phyloP scores from a whole-genome alignment of 2,797 vertebrate genomes.

The Tadarida brasiliensis region DNA sequence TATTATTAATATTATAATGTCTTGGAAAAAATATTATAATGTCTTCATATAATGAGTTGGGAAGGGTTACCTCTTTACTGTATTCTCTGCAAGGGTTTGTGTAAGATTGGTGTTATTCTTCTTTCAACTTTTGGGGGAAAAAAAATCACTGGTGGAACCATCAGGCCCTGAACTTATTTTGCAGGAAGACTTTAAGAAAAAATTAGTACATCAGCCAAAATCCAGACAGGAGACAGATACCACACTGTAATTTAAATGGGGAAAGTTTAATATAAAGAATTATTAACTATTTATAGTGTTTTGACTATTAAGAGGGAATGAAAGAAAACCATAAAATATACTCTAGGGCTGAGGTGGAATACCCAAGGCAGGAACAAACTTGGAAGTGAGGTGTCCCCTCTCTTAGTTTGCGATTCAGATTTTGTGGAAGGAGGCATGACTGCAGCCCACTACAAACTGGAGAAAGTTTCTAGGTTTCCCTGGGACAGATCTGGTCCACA shows the following conservation, averaged over 20 bases:
- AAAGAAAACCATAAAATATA: neutral
- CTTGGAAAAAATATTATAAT: neutral
- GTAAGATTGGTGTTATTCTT: neutral
- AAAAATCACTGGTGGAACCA: slow-evolving; percentile 16
- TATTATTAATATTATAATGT: slow-evolving; percentile 17
- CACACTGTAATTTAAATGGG: neutral
- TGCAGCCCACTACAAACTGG: neutral
- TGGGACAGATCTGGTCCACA: neutral
- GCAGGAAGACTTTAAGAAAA: neutral
- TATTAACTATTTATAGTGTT: neutral
- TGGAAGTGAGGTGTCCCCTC: neutral
- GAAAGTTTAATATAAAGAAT: neutral
- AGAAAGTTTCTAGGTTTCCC: neutral
- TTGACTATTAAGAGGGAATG: neutral
- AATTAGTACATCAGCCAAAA: neutral
- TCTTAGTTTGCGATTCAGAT: neutral
- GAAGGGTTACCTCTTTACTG: neutral
- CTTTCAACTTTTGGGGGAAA: neutral
- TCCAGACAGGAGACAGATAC: neutral
- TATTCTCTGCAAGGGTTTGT: slow-evolving; percentile 29
- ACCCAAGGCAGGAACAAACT: neutral
- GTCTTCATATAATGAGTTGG: neutral
- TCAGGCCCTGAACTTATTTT: slow-evolving; percentile 21
- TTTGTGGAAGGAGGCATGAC: neutral
- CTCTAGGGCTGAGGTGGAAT: neutral